These are phyloP conservation scores for Drosophila basisetae DNA, from an alignment of 2,888 invertebrate species.

Conservation along the genomic window DNA sequence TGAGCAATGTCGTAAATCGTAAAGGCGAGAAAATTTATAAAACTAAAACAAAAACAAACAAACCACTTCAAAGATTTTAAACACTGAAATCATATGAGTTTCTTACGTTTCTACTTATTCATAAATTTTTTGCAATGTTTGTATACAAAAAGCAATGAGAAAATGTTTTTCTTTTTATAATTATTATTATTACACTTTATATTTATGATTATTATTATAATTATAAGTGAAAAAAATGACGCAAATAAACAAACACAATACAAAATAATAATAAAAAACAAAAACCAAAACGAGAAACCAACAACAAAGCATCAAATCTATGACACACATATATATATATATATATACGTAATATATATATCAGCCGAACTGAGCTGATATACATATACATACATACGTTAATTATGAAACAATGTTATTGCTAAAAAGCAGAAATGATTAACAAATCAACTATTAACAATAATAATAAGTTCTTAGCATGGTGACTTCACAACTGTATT, in stretches of 20 bases:
- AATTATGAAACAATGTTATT: conserved; percentile 54
- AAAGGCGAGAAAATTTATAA: conserved; percentile 22
- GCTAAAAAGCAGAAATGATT: conserved; percentile 34
- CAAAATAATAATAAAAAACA: conserved; percentile 28
- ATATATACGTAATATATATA: conserved; percentile 1
- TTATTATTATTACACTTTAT: conserved; percentile 72
- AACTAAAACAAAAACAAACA: conserved; percentile 9
- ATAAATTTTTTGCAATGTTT: conserved; percentile 67
- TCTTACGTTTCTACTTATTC: conserved; percentile 56
- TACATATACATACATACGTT: conserved; percentile 40
- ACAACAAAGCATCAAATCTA: conserved; percentile 28
- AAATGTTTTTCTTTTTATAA: conserved; percentile 65
- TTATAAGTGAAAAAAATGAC: conserved; percentile 73
- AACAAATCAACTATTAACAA: conserved; percentile 18
- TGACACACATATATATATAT: conserved; percentile 18
- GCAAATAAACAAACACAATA: conserved; percentile 75
- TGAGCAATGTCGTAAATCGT: conserved; percentile 63
- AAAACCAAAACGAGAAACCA: conserved; percentile 16
- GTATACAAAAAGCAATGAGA: conserved; percentile 56
- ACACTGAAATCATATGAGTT: conserved; percentile 60
- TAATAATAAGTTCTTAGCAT: conserved; percentile 19
- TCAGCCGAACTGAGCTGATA: conserved; percentile 34
- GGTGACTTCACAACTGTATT: conserved; percentile 37
- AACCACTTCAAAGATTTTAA: conserved; percentile 42
- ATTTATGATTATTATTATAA: conserved; percentile 75